A percentile compares a stretch with the other conserved stretches of the same genome.
These are phyloP conservation scores for Melieria picta DNA, from an alignment of 2,888 invertebrate species.

Conservation along the genomic window DNA sequence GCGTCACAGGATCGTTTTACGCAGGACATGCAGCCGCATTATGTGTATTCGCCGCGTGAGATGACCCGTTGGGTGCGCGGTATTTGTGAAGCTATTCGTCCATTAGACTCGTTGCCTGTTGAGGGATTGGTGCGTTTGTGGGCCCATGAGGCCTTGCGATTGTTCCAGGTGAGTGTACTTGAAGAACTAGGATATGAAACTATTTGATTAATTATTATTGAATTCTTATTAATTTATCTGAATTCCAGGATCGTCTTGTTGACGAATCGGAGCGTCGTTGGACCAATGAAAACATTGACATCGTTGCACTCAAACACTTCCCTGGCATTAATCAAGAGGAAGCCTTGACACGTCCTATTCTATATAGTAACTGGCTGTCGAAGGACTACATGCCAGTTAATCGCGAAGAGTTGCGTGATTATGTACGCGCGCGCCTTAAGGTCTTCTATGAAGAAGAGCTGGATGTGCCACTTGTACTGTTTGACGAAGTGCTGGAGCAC, in stretches of 20 bases:
- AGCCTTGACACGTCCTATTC: slow-evolving; percentile 91
- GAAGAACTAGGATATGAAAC: slow-evolving; percentile 79
- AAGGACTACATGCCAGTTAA: slow-evolving; percentile 98
- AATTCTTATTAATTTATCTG: no score
- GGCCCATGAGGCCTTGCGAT: slow-evolving; percentile 97
- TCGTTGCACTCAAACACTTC: slow-evolving; percentile 93
- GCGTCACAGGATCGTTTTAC: slow-evolving; percentile 97
- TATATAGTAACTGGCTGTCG: slow-evolving; percentile 99
- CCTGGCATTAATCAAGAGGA: slow-evolving; percentile 85
- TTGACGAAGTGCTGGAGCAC: slow-evolving; percentile 99
- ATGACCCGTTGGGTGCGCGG: slow-evolving; percentile 99
- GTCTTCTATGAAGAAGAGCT: slow-evolving; percentile 99
- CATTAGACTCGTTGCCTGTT: slow-evolving; percentile 88
- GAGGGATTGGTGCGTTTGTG: slow-evolving; percentile 98
- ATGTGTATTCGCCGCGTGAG: slow-evolving; percentile 98
- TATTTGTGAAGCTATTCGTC: slow-evolving; percentile 98
- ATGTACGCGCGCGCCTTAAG: slow-evolving; percentile 96
- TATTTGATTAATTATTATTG: no score
- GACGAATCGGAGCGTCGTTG: slow-evolving; percentile 94
- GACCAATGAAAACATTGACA: slow-evolving; percentile 98
- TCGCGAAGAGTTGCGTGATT: slow-evolving; percentile 93
- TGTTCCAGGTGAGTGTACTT: slow-evolving; percentile 92
- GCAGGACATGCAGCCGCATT: slow-evolving; percentile 99
- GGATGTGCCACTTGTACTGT: slow-evolving; percentile 96
- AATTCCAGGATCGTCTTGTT: slow-evolving; percentile 79